Percentiles rank a stretch among this genome's conserved stretches.
Evolutionary conservation across 1,140 invertebrate species (phyloP).

Genomic region (Listronotus bonariensis): DNA sequence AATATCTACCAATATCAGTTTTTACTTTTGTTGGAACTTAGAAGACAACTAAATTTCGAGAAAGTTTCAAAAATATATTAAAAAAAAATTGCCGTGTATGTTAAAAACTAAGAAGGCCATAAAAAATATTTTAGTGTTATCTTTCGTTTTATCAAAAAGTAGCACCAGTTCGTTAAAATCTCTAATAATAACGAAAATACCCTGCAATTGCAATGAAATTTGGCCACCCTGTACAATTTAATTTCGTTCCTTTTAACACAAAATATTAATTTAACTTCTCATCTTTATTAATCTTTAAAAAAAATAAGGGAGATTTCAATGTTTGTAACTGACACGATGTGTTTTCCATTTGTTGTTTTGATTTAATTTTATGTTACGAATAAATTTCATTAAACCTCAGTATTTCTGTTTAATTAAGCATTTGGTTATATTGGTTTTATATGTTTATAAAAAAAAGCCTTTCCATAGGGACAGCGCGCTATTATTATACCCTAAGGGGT

Average conservation of each 20-base stretch:
- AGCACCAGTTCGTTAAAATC: too few relatives aligned
- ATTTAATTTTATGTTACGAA: conserved; percentile 28
- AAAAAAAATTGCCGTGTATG: too few relatives aligned
- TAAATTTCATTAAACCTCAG: conserved; percentile 27
- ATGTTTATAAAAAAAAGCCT: conserved; percentile 12
- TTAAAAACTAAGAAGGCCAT: too few relatives aligned
- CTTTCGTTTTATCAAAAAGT: too few relatives aligned
- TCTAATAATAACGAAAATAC: too few relatives aligned
- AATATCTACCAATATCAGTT: too few relatives aligned
- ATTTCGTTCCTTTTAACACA: conserved; percentile 24
- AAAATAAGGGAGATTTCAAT: conserved; percentile 11
- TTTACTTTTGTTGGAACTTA: too few relatives aligned
- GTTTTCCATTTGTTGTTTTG: conserved; percentile 23
- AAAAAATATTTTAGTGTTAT: too few relatives aligned
- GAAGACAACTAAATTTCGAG: too few relatives aligned
- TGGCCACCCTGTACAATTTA: too few relatives aligned
- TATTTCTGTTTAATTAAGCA: conserved; percentile 31
- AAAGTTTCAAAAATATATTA: too few relatives aligned
- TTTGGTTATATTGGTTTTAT: conserved; percentile 17
- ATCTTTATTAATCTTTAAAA: conserved; percentile 25
- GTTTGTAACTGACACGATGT: conserved; percentile 19
- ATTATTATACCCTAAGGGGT: conserved; percentile 6
- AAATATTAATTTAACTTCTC: conserved; percentile 19
- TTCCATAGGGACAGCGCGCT: not conserved
- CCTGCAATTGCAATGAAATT: too few relatives aligned